Evolutionary conservation across 1,140 invertebrate species (phyloP), one percentile per base, ranked within the genome.

Genomic region (Aricia agestis): DNA sequence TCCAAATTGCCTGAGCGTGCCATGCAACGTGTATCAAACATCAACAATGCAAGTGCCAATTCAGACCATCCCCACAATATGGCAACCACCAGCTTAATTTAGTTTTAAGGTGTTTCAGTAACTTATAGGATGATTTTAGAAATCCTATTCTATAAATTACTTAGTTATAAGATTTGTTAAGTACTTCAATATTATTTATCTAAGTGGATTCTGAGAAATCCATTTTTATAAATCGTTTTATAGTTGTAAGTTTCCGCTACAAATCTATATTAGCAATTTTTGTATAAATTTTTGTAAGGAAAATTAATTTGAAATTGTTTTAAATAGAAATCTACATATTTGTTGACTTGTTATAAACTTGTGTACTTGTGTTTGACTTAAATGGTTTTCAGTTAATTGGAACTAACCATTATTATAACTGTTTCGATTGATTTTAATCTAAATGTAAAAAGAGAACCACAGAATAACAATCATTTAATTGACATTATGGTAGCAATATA

Each of bases 1-100:
- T 0, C 69, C 76, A 11, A 82, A 42, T 36, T 86, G 76, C 66
- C 31, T 83, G 1, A 76, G 70, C 11, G n/a, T 81, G 1, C 77
- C 80, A 15, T 84, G 82, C 67, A 25, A 76, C 3, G 42, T 82
- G 7, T 86, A 79, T 70, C 72, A 76, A 4, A 78, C 68, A 13
- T 67, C 76, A 32, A 77, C 74, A 36, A 72, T 78, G 0, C 42
- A 71, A 0, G 61, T 84, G 17, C 77, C 80, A 15, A 13, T 52
- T 11, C 45, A 52, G 45, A 41, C 58, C 75, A 1, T 66, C 11
- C 79, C 80, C 9, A 65, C 78, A 11, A 58, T 80, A 0, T 82
- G 80, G 80, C 73, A 71, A 63, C 68, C 74, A 36, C 36, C 36
- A 36, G 36, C 36, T 36, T 36, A 36, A 36, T 36, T 70, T 42